These are phyloP conservation scores for Erebia palarica DNA, from an alignment of 2,888 invertebrate species.

Conservation along the genomic window DNA sequence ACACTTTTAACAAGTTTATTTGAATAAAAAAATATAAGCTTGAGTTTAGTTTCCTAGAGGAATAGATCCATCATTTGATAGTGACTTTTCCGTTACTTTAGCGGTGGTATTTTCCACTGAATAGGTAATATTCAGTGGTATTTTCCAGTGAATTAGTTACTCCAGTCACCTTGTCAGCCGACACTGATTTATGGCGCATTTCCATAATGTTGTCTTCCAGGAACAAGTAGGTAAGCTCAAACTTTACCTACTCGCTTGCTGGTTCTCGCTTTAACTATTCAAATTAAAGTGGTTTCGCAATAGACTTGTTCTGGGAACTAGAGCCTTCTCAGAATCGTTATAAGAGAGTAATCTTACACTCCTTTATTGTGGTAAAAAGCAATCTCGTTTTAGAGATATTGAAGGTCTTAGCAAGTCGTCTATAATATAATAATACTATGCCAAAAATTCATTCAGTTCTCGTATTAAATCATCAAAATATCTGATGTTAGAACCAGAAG, in stretches of 20 bases:
- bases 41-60: not conserved
- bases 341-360: not conserved
- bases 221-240: constrained; percentile 10
- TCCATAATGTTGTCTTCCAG: constrained; percentile 10
- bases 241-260: not conserved
- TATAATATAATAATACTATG: too few species aligned
- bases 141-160: constrained; percentile 9
- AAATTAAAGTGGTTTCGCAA: constrained; percentile 10
- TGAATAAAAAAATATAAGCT: too few species aligned
- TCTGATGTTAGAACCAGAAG: too few species aligned
- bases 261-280: not conserved
- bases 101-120: not conserved
- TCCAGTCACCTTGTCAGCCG: not conserved
- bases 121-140: not conserved
- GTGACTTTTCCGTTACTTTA: not conserved
- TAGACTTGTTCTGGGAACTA: constrained; percentile 4
- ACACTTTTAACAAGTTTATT: too few species aligned
- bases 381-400: too few species aligned
- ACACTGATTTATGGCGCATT: constrained; percentile 9
- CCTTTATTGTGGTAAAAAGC: too few species aligned
- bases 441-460: too few species aligned
- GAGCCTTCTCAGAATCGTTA: not conserved
- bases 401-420: too few species aligned
- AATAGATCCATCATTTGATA: not conserved
- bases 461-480: too few species aligned